These are phyloP conservation scores for Epistrophe eligans DNA, from an alignment of 2,888 invertebrate species.

Conservation along the genomic window DNA sequence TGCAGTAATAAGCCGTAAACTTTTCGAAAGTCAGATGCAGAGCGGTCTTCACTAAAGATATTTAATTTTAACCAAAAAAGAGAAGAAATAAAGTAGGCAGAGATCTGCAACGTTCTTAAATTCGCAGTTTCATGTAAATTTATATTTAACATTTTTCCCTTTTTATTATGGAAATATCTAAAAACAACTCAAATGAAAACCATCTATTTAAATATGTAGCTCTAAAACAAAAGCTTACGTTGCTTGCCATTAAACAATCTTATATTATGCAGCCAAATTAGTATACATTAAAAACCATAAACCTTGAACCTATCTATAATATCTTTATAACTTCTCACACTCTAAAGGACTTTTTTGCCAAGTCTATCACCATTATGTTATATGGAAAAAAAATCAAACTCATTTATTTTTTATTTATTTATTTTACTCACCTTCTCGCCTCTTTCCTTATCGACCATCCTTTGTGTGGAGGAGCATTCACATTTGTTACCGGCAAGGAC, in stretches of 20 bases:
- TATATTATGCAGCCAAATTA: constrained; percentile 14
- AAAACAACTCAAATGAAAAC: not conserved
- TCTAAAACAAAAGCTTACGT: not conserved
- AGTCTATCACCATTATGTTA: constrained; percentile 32
- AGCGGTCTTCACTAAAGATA: no score
- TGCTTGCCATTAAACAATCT: not conserved
- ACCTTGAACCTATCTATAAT: constrained; percentile 45
- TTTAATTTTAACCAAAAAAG: no score
- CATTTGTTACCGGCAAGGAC: constrained; percentile 94
- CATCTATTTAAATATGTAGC: not conserved
- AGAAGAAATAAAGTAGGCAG: no score
- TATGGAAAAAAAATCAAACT: constrained; percentile 34
- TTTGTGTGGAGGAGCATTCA: constrained; percentile 89
- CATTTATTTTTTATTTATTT: constrained; percentile 36
- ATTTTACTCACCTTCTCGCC: constrained; percentile 89
- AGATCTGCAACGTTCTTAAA: no score
- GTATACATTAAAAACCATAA: constrained; percentile 34
- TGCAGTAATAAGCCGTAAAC: no score
- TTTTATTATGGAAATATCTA: no score
- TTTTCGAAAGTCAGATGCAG: no score
- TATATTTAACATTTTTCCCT: no score
- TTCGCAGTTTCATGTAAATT: no score
- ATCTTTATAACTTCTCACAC: constrained; percentile 44
- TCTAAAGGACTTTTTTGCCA: constrained; percentile 30
- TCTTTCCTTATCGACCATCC: constrained; percentile 91